These are phyloP conservation scores for Hydrophis major DNA, from an alignment of 2,797 vertebrate genomes.

Conservation along the genomic window DNA sequence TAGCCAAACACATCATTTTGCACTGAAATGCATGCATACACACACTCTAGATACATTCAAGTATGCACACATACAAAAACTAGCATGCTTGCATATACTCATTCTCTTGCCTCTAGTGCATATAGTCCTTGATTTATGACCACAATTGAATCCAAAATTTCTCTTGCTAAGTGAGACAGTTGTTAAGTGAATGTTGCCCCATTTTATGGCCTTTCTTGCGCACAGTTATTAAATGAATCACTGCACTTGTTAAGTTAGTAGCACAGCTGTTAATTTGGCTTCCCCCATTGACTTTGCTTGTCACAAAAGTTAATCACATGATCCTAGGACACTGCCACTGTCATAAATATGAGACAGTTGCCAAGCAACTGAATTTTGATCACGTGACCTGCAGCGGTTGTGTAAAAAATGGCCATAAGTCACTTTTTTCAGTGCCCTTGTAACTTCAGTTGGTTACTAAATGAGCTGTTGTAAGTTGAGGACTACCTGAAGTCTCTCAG, in stretches of 20 bases:
- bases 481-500: neutral
- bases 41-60: neutral
- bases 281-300: neutral
- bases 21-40: neutral
- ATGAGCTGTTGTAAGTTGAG: neutral
- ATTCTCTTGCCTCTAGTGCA: neutral
- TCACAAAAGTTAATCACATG: neutral
- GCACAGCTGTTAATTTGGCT: neutral
- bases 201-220: no score
- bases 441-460: neutral
- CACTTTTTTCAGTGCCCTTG: neutral
- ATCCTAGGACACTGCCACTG: neutral
- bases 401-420: neutral
- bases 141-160: no score
- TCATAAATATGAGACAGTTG: neutral
- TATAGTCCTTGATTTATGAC: no score
- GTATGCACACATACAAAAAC: neutral
- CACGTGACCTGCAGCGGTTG: neutral
- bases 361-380: neutral
- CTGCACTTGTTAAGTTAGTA: no score
- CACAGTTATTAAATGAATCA: no score
- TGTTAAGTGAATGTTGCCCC: no score
- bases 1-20: neutral
- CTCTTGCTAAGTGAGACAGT: no score
- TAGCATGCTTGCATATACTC: neutral